Evolutionary conservation across 2,888 invertebrate genomes (phyloP).

Genomic region (Nomada fucata): DNA sequence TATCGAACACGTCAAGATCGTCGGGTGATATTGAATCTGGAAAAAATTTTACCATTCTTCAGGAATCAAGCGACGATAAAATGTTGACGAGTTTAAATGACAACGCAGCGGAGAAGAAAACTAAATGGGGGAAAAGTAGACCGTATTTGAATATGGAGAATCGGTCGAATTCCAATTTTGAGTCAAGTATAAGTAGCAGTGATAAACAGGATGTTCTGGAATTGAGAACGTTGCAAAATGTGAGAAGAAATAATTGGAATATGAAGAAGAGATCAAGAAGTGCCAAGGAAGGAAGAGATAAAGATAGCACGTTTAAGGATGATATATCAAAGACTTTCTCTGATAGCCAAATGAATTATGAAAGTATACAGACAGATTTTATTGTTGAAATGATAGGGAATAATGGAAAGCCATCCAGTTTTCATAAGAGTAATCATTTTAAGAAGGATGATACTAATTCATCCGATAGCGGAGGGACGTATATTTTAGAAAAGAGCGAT

Average conservation of each 20-base stretch:
- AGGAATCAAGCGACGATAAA: constrained; percentile 8
- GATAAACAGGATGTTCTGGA: constrained; percentile 41
- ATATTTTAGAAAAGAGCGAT: constrained; percentile 64
- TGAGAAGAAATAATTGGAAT: constrained; percentile 3
- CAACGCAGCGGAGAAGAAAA: neutral
- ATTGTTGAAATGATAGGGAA: neutral
- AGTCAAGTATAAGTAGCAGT: constrained; percentile 35
- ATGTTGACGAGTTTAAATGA: constrained; percentile 9
- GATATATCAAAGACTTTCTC: constrained; percentile 60
- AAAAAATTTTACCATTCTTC: neutral
- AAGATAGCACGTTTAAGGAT: constrained; percentile 24
- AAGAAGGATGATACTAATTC: constrained; percentile 55
- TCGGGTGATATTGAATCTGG: constrained; percentile 71
- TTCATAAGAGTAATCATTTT: constrained; percentile 21
- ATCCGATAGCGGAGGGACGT: constrained; percentile 73
- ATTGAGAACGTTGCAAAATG: constrained; percentile 22
- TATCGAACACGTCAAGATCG: constrained; percentile 75
- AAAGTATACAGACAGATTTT: constrained; percentile 23
- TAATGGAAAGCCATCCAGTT: constrained; percentile 2
- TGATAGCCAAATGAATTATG: constrained; percentile 52
- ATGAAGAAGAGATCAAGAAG: constrained; percentile 59
- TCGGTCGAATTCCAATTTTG: constrained; percentile 43
- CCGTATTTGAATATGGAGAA: constrained; percentile 24
- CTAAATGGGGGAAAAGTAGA: neutral
- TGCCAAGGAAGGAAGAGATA: constrained; percentile 48